phyloP scores from a whole-genome alignment of 1,140 invertebrate genomes.

The Homarus americanus region DNA sequence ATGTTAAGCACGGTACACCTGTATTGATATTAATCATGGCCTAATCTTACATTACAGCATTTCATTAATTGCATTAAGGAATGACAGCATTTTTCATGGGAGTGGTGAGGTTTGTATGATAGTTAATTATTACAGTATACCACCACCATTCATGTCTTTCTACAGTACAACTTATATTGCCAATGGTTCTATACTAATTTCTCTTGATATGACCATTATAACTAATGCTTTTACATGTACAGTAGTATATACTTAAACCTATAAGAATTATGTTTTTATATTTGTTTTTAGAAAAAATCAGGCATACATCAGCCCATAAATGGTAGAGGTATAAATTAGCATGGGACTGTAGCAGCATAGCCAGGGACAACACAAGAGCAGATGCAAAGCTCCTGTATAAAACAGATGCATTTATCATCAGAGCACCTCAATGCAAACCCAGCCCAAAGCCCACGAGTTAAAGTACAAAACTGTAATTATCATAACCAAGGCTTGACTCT shows the following conservation, averaged over 20 bases:
- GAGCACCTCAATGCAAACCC: background rate
- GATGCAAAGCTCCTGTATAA: background rate
- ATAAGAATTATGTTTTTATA: background rate
- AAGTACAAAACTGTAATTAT: background rate
- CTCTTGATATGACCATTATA: background rate
- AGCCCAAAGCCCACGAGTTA: background rate
- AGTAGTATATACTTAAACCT: background rate
- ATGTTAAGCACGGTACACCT: background rate
- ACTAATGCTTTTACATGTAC: background rate
- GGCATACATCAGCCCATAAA: background rate
- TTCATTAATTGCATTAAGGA: background rate
- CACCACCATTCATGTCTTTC: background rate
- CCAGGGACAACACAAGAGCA: background rate
- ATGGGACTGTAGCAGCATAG: background rate
- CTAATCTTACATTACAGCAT: background rate
- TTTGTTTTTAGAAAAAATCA: too few species aligned
- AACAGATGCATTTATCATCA: background rate
- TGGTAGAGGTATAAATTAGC: background rate
- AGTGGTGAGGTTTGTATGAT: too few species aligned
- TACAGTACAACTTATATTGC: background rate
- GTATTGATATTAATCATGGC: too few species aligned
- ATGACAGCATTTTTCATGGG: too few species aligned
- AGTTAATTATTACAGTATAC: background rate
- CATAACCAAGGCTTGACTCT: background rate
- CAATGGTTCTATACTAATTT: background rate